phyloP scores from a whole-genome alignment of 2,797 vertebrate genomes.

The Platyrinchus mystaceus region DNA sequence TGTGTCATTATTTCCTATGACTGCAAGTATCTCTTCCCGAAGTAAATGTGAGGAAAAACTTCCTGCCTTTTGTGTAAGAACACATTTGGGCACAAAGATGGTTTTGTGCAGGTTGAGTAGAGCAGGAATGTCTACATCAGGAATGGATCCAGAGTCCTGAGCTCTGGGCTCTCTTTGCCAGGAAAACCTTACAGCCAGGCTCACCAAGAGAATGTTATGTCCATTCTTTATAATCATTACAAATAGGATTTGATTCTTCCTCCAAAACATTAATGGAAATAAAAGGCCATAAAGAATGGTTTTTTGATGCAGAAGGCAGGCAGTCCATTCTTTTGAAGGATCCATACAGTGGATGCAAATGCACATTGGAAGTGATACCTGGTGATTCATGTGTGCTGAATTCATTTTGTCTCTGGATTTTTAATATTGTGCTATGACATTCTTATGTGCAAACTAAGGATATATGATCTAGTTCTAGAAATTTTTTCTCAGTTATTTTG shows the following conservation, averaged over 20 bases:
- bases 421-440: background rate
- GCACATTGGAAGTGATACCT: background rate
- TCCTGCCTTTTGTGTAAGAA: background rate
- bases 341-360: background rate
- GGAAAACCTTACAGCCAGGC: background rate
- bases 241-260: background rate
- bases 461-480: background rate
- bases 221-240: background rate
- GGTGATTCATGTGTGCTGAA: fast-evolving
- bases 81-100: background rate
- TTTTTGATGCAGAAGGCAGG: background rate
- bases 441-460: background rate
- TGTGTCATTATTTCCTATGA: background rate
- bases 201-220: background rate
- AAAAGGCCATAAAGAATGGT: background rate
- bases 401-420: background rate
- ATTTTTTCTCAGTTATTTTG: background rate
- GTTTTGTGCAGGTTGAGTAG: background rate
- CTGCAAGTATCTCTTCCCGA: background rate
- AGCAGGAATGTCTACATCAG: background rate
- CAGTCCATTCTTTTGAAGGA: background rate
- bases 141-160: background rate
- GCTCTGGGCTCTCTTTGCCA: background rate
- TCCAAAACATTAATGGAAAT: background rate
- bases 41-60: background rate